Evolutionary conservation across 1,140 invertebrate species (phyloP).

Genomic region (Diabrotica undecimpunctata): DNA sequence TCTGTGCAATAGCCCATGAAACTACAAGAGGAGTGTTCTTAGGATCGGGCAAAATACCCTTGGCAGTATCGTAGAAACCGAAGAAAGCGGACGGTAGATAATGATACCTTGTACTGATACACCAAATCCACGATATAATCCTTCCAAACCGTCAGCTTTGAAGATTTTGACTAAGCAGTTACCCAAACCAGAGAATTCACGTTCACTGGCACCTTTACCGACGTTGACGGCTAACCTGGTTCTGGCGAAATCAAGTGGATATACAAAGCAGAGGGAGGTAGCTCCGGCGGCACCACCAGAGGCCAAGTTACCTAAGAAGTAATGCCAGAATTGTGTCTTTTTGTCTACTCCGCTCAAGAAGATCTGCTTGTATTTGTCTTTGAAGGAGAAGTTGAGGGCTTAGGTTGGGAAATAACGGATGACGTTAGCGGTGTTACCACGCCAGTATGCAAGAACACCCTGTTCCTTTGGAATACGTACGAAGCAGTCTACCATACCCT

Average conservation of each 20-base stretch:
- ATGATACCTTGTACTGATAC: constrained; percentile 89
- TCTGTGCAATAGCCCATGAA: constrained; percentile 78
- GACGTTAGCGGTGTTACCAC: constrained; percentile 92
- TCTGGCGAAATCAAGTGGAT: constrained; percentile 92
- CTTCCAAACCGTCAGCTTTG: constrained; percentile 75
- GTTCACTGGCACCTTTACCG: constrained; percentile 67
- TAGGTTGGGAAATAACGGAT: constrained; percentile 93
- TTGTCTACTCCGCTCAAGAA: constrained; percentile 84
- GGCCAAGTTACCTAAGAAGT: constrained; percentile 82
- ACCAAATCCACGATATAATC: constrained; percentile 85
- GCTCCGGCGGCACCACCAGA: constrained; percentile 94
- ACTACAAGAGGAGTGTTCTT: constrained; percentile 74
- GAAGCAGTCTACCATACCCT: constrained; percentile 85
- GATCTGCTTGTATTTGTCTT: constrained; percentile 82
- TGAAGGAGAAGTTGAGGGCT: constrained; percentile 94
- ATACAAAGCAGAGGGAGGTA: constrained; percentile 91
- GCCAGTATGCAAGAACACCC: constrained; percentile 82
- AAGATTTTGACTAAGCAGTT: constrained; percentile 82
- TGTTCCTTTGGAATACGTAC: constrained; percentile 83
- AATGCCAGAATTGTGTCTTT: constrained; percentile 82
- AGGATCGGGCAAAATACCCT: constrained; percentile 80
- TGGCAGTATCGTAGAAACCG: constrained; percentile 89
- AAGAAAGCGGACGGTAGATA: constrained; percentile 87
- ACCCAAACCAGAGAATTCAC: constrained; percentile 79
- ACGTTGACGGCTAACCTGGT: constrained; percentile 85